Conservation (phyloP, 2,888 invertebrate genomes). For the Gerosis bhagava region DNA sequence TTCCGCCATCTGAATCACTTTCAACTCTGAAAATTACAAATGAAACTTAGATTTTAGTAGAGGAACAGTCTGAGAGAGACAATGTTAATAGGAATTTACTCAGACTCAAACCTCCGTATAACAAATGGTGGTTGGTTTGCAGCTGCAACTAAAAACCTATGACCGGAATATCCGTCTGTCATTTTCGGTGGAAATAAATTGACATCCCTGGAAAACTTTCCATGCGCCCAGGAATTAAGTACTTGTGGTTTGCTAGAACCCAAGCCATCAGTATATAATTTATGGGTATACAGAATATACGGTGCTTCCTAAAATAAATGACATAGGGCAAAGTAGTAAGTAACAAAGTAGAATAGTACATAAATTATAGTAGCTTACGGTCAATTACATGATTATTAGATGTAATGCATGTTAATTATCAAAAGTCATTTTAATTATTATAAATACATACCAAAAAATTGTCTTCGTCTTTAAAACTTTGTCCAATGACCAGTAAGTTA, state of each 20-base stretch:
- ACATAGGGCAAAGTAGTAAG: too few species aligned
- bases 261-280: conserved; percentile 87
- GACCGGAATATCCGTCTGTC: conserved; percentile 86
- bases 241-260: conserved; percentile 86
- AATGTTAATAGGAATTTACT: too few species aligned
- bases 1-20: conserved; percentile 70
- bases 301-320: conserved; percentile 81
- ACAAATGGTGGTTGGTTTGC: conserved; percentile 89
- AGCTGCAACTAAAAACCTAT: conserved; percentile 86
- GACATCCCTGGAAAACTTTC: conserved; percentile 83
- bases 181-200: conserved; percentile 88
- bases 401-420: too few species aligned
- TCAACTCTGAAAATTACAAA: conserved; percentile 54
- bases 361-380: too few species aligned
- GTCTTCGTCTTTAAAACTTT: conserved; percentile 82
- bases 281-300: conserved; percentile 89
- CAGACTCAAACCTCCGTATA: conserved; percentile 82
- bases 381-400: too few species aligned
- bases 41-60: too few species aligned
- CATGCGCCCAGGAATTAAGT: conserved; percentile 87
- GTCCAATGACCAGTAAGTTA: conserved; percentile 87
- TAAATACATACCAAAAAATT: conserved; percentile 67
- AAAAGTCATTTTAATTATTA: too few species aligned
- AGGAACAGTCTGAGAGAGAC: too few species aligned
- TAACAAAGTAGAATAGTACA: too few species aligned